phyloP scores from a whole-genome alignment of 1,140 invertebrate genomes.

The Patella vulgata region DNA sequence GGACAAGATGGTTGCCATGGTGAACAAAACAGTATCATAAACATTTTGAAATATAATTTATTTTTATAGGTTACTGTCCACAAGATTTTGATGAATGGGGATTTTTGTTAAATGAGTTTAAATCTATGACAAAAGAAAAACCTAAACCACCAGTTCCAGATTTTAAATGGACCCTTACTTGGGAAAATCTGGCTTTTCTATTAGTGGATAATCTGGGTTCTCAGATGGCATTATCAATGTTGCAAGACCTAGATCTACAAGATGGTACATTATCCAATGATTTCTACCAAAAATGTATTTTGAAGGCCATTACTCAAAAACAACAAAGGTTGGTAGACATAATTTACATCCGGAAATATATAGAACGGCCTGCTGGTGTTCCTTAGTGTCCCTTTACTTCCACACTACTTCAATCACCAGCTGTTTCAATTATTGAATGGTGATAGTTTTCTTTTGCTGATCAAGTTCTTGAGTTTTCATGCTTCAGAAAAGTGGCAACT shows the following conservation, averaged over 20 bases:
- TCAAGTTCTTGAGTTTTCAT: too few relatives aligned
- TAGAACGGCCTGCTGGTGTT: too few relatives aligned
- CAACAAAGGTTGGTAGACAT: slow-evolving; percentile 43
- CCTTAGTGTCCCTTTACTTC: too few relatives aligned
- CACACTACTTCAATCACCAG: too few relatives aligned
- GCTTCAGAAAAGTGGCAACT: too few relatives aligned
- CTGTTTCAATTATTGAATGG: too few relatives aligned
- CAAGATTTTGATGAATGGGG: slow-evolving; percentile 29
- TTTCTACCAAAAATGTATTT: slow-evolving; percentile 35
- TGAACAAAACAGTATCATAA: background rate
- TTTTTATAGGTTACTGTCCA: slow-evolving; percentile 26
- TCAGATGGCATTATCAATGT: slow-evolving; percentile 23
- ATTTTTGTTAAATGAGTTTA: slow-evolving; percentile 21
- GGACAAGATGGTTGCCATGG: background rate
- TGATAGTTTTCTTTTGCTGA: too few relatives aligned
- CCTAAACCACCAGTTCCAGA: slow-evolving; percentile 2
- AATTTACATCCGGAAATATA: too few relatives aligned
- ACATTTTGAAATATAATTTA: background rate
- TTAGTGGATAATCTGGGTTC: slow-evolving; percentile 32
- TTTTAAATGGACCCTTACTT: slow-evolving; percentile 12
- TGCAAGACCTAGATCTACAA: slow-evolving; percentile 25
- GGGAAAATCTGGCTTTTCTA: slow-evolving; percentile 32
- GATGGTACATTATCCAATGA: slow-evolving; percentile 15
- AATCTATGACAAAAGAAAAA: background rate
- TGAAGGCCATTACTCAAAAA: slow-evolving; percentile 33